Base-by-base conservation (phyloP, 2,888 invertebrate genomes). In the Halictus quadricinctus region DNA sequence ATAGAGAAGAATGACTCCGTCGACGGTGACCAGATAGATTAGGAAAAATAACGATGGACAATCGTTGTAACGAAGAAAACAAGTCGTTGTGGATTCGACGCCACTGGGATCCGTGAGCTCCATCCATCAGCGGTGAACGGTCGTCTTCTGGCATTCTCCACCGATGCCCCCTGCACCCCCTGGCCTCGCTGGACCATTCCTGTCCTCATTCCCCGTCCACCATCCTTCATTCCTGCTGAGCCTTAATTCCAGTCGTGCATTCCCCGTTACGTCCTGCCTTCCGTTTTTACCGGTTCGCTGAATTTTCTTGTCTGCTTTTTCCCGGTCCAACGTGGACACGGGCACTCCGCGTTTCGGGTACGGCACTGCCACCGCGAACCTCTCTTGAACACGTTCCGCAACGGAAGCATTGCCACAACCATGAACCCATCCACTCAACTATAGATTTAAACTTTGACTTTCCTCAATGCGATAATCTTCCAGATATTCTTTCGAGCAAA, bases 91-190 rank as follows among this genome's bases (percentile, higher is more conserved):
- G 48, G 72, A 79, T 88, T 87, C 89, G 89, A 82, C 91, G 91
- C 90, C 89, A 88, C 87, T 91, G 92, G 81, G 69, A 81, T 83
- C 79, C 78, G 80, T 81, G 85, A 81, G 87, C 90, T 89, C 90
- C 93, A 92, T 92, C 93, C 91, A 92, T 92, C 92, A 93, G 90
- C 88, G 81, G 83, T 81, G 87, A 91, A 89, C 89, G 88, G 86
- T 88, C 89, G 88, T 90, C 91, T 90, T 88, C 90, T 91, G 89
- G 88, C 88, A 88, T 90, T 87, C 83, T 87, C 86, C 86, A 88
- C 83, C 87, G 86, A 84, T 86, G 70, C 85, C 86, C 82, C 79
- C 80, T 76, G 64, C 75, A 60, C 80, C 81, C 84, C 76, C 69
- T 80, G 41, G 72, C 81, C 76, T 79, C 84, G 87, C 73, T 84